Base-by-base conservation (phyloP, 2,113 vertebrate genomes). In the Tragelaphus imberbis region DNA sequence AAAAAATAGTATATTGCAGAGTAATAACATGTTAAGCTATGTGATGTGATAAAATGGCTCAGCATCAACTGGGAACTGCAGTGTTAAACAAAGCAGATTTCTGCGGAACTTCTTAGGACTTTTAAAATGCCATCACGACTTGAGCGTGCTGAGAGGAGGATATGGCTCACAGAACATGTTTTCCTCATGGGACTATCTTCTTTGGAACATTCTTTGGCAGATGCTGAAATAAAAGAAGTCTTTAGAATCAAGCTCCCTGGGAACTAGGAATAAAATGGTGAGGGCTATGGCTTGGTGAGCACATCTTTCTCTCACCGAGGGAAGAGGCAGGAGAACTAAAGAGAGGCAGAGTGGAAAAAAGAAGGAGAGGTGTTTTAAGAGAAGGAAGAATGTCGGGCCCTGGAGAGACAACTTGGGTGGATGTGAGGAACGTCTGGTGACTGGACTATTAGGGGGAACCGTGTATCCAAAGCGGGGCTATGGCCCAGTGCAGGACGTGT, bases 191-290 rank as follows among this genome's bases (percentile, higher is more conserved):
- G 51, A n/a, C 49, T 49, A 3, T 55, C 63, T 68, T 90, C 51
- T 84, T 59, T 11, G 6, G 65, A 91, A 79, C 59, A 79, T 51
- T 77, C 61, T 93, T 93, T 88, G 40, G 59, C 86, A 91, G 94
- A 91, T 55, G 59, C n/a, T 86, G 79, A 95, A 81, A 55, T 28
- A 58, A 93, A 89, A 61, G 47, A 84, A 80, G n/a, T n/a, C 44
- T 49, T 63, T 58, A 90, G 89, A 61, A 55, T 44, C 19, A 21
- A 19, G 15, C 84, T 65, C 25, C 65, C 63, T 47, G 10, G 71
- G 51, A 81, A 88, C 21, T 28, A 65, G 75, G 84, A 55, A 82
- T 51, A 59, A 68, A 59, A 49, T 1, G 63, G 16, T 27, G 49
- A 86, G 61, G n/a, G 19, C 56, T 6, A 1, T 53, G 53, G n/a